These are phyloP conservation scores for Tangachromis dhanisi DNA, from an alignment of 2,113 vertebrate species.

Conservation along the genomic window DNA sequence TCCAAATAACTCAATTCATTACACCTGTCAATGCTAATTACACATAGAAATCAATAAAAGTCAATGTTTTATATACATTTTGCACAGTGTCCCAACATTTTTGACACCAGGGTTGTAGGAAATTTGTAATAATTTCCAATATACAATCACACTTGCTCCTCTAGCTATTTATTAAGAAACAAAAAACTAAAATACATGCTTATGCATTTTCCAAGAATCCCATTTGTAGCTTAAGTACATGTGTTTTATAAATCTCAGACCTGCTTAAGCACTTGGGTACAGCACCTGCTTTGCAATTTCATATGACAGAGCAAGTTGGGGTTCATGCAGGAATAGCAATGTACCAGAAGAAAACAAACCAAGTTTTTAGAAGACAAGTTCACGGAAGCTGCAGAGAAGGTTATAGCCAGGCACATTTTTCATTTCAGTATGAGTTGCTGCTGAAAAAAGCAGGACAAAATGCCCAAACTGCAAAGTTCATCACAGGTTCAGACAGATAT, in stretches of 20 bases:
- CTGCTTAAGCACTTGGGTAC: neutral
- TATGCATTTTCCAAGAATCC: neutral
- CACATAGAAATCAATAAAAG: neutral
- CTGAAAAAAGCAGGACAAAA: neutral
- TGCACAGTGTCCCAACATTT: neutral
- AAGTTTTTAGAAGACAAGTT: neutral
- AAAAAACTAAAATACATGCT: neutral
- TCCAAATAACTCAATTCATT: neutral
- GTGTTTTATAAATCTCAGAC: neutral
- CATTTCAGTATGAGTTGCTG: neutral
- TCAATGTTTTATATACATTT: neutral
- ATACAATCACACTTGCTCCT: neutral
- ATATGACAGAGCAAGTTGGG: neutral
- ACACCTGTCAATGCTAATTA: neutral
- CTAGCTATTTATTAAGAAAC: neutral
- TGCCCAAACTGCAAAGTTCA: neutral
- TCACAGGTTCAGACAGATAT: neutral
- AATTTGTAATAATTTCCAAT: neutral
- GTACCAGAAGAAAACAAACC: neutral
- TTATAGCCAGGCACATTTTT: neutral
- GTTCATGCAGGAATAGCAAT: neutral
- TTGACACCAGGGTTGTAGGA: neutral
- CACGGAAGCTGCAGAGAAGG: fast-evolving
- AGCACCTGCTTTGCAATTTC: neutral
- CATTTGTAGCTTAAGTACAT: neutral